These are phyloP conservation scores for Sylvia atricapilla DNA, from an alignment of 2,113 vertebrate species.

Conservation along the genomic window DNA sequence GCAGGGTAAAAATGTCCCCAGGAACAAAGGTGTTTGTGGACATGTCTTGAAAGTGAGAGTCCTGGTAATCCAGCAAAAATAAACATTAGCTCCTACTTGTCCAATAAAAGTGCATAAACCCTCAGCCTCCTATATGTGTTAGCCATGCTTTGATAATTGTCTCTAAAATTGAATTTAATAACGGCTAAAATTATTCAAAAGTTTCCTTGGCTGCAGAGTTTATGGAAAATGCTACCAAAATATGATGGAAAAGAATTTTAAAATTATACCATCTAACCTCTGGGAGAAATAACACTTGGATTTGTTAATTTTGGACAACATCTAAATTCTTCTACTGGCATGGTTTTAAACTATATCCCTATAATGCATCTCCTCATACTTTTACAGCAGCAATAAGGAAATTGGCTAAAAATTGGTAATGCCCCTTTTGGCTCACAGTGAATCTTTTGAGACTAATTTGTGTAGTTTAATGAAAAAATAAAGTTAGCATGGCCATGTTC, in stretches of 20 bases:
- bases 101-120: not conserved
- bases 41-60: fast-evolving
- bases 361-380: not conserved
- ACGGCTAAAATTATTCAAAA: not conserved
- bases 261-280: not conserved
- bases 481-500: not conserved
- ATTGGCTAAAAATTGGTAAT: not conserved
- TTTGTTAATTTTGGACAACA: conserved; percentile 47
- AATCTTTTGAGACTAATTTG: not conserved
- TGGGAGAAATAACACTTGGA: conserved; percentile 27
- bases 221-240: not conserved
- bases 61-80: conserved; percentile 23
- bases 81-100: not conserved
- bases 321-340: not conserved
- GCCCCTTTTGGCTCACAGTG: not conserved
- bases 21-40: not conserved
- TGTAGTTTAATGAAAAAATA: conserved; percentile 27
- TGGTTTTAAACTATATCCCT: not conserved
- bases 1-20: not conserved
- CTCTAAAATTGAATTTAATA: conserved; percentile 4
- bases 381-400: not conserved
- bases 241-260: not conserved
- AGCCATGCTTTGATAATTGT: not conserved
- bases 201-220: conserved; percentile 10
- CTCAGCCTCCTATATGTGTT: not conserved